Conservation (phyloP, 2,888 invertebrate species). For the Apoderus coryli region DNA sequence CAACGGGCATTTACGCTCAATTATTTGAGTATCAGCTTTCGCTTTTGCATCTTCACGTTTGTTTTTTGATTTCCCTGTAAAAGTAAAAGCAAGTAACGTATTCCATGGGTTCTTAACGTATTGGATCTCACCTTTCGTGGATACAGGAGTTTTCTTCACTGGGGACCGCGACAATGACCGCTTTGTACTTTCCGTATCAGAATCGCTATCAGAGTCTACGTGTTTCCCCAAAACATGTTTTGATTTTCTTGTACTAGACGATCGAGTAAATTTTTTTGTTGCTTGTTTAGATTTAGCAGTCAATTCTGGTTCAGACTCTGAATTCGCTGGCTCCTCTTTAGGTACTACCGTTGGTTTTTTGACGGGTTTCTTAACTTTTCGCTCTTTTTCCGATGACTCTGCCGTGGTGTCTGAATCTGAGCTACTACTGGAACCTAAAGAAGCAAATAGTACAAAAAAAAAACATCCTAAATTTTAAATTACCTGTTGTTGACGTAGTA, state of each 20-base stretch:
- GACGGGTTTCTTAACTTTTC: slow-evolving; percentile 23
- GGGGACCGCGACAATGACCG: slow-evolving; percentile 46
- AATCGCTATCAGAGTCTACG: slow-evolving; percentile 48
- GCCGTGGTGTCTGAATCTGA: slow-evolving; percentile 26
- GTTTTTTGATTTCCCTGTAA: slow-evolving; percentile 37
- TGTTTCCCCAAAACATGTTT: slow-evolving; percentile 44
- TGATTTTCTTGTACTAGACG: slow-evolving; percentile 52
- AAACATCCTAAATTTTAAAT: slow-evolving; percentile 2
- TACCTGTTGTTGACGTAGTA: slow-evolving; percentile 23
- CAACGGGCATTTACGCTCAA: slow-evolving; percentile 66
- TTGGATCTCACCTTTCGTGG: slow-evolving; percentile 32
- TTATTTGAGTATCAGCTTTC: slow-evolving; percentile 25
- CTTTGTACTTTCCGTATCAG: slow-evolving; percentile 43
- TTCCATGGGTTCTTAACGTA: no score
- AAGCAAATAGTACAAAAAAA: neutral
- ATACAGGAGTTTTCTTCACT: slow-evolving; percentile 41
- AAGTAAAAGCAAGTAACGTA: no score
- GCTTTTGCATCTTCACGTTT: slow-evolving; percentile 28
- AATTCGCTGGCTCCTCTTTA: slow-evolving; percentile 20
- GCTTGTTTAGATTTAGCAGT: slow-evolving; percentile 24
- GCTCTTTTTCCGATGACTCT: slow-evolving; percentile 21
- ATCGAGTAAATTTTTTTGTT: slow-evolving; percentile 54
- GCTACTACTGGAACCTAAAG: slow-evolving; percentile 24
- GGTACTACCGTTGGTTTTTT: slow-evolving; percentile 25
- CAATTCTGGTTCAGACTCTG: slow-evolving; percentile 28